These are phyloP conservation scores for Xenentodon cancila DNA, from an alignment of 2,797 vertebrate species.

Conservation along the genomic window DNA sequence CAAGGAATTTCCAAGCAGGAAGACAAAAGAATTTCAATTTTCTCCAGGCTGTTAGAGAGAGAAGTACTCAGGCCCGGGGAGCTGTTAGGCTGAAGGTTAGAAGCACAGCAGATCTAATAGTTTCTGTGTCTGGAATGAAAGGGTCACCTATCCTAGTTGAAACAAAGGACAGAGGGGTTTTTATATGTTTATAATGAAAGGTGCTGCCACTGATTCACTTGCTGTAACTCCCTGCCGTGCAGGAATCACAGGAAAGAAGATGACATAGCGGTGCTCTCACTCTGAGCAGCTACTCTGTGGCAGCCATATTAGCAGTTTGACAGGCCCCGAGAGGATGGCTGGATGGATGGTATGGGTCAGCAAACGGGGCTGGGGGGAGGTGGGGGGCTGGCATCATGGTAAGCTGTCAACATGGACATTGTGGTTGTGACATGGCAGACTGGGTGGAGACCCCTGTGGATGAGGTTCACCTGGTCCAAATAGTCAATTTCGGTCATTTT, in stretches of 20 bases:
- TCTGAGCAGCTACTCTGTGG: slow-evolving; percentile 11
- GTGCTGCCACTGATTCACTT: slow-evolving; percentile 24
- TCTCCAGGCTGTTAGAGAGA: slow-evolving; percentile 4
- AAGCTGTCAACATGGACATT: slow-evolving; percentile 61
- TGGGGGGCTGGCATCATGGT: slow-evolving; percentile 34
- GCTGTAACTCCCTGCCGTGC: slow-evolving; percentile 31
- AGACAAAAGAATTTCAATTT: slow-evolving; percentile 19
- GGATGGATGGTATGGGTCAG: too few relatives aligned
- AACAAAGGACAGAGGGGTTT: slow-evolving; percentile 27
- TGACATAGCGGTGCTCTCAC: slow-evolving; percentile 23
- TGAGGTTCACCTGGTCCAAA: slow-evolving; percentile 50
- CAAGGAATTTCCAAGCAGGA: slow-evolving; percentile 23
- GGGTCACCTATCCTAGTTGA: slow-evolving; percentile 32
- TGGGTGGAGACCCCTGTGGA: slow-evolving; percentile 44
- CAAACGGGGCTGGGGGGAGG: too few relatives aligned
- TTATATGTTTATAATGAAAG: slow-evolving; percentile 34
- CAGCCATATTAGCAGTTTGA: slow-evolving; percentile 57
- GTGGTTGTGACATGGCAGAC: slow-evolving; percentile 15
- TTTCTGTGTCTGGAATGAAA: slow-evolving; percentile 22
- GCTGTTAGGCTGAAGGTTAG: slow-evolving; percentile 36
- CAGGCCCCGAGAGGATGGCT: slow-evolving; percentile 36
- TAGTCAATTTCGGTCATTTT: too few relatives aligned
- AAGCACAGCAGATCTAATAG: slow-evolving; percentile 37
- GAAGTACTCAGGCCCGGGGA: slow-evolving; percentile 17
- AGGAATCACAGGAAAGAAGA: slow-evolving; percentile 29